Evolutionary conservation across 1,140 invertebrate species (phyloP), one percentile per base, ranked within the genome.

Genomic region (Neelides sp.): DNA sequence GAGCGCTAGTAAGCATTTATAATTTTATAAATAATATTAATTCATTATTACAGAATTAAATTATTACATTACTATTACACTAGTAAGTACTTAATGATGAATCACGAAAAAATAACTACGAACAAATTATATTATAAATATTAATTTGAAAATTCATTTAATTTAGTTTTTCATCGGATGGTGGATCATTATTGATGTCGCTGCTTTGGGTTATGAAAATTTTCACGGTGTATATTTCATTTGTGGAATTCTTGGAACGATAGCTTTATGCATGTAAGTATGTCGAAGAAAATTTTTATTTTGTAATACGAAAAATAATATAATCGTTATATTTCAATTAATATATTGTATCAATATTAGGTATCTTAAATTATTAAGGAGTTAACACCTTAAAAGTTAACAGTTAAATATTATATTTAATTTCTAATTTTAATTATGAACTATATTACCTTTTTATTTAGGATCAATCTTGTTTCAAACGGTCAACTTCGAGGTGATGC

Each of bases 141-240:
- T 63, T 69, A 62, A 34, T 44, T 55, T 51, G 23, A 57, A 48
- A 36, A 59, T 15, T 63, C 57, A 57, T 58, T 53, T 64, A 60
- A 73, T 75, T 35, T 65, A 93, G 91, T 97, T 97, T 71, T 94
- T 90, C 62, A 72, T 79, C 52, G 94, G 92, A 28, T 97, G 94
- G 92, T 98, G 95, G 94, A 79, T 94, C 43, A 83, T 94, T 42
- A 95, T 98, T 64, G 93, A 98, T 74, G 87, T 90, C 20, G 82
- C 87, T 50, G 79, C 83, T 5, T 76, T 78, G 4, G 84, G 87
- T 66, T 79, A 63, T 26, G 58, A 62, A 17, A 75, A 84, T 23
- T 79, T 88, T 63, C 66, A 72, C 57, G 76, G 76, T 63, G 81
- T 85, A 13, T 93, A 92, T 68, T 82, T 91, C 64, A 77, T 93